These are phyloP conservation scores for Metallyticus violacea DNA, from an alignment of 2,888 invertebrate species.

Conservation along the genomic window DNA sequence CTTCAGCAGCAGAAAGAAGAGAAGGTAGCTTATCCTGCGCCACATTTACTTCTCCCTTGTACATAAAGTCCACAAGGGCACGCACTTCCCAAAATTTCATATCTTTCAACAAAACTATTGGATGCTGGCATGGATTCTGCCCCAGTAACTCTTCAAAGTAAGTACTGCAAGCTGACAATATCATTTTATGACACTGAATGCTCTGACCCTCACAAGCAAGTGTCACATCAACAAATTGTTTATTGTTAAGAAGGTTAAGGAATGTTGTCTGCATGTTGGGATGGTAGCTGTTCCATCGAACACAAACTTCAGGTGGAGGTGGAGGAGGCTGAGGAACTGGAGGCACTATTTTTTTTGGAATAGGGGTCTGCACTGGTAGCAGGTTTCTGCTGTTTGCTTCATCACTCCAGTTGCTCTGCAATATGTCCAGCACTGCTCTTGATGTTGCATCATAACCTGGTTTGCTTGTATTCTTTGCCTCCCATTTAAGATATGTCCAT, in stretches of 20 bases:
- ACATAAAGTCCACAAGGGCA: constrained; percentile 53
- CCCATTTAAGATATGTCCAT: constrained; percentile 41
- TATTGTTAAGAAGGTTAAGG: constrained; percentile 69
- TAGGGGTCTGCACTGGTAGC: no score
- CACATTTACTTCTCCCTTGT: constrained; percentile 53
- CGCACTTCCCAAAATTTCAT: constrained; percentile 52
- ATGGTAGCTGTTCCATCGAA: constrained; percentile 81
- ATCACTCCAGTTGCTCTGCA: constrained; percentile 34
- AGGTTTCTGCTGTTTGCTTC: neutral
- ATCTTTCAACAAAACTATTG: constrained; percentile 58
- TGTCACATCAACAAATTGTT: constrained; percentile 85
- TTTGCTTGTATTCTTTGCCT: constrained; percentile 40
- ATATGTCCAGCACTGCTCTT: constrained; percentile 39
- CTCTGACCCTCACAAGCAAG: constrained; percentile 83
- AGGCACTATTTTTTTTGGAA: no score
- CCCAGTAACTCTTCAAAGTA: constrained; percentile 77
- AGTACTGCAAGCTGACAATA: constrained; percentile 80
- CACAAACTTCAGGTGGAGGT: constrained; percentile 47
- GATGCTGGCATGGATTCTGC: constrained; percentile 83
- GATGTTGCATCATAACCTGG: constrained; percentile 39
- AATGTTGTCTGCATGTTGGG: constrained; percentile 75
- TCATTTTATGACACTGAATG: constrained; percentile 83
- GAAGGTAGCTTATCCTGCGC: constrained; percentile 49
- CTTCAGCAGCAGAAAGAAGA: constrained; percentile 50
- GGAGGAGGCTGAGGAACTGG: constrained; percentile 33